Evolutionary conservation across 2,888 invertebrate genomes (phyloP).

Genomic region (Kuschelorhynchus macadamiae): DNA sequence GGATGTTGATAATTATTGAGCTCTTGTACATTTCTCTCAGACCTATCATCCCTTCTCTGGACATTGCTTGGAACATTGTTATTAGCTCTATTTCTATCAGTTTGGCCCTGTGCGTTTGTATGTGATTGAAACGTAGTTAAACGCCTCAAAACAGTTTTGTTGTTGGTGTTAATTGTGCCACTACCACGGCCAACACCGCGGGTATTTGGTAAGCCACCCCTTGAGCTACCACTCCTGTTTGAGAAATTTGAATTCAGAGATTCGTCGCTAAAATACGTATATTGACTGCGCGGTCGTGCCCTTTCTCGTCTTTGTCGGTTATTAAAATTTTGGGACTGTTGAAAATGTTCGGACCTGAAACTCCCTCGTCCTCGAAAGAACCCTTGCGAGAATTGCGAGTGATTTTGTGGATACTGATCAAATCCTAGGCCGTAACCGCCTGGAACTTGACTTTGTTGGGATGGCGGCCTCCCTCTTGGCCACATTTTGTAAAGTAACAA

Average conservation of each 20-base stretch:
- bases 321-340: background rate
- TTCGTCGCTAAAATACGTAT: constrained; percentile 16
- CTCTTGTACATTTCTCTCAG: background rate
- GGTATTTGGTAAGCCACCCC: background rate
- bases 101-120: background rate
- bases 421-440: too few species aligned
- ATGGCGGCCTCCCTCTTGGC: too few species aligned
- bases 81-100: background rate
- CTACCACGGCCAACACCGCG: background rate
- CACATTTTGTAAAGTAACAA: too few species aligned
- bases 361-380: too few species aligned
- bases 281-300: background rate
- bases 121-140: constrained; percentile 2
- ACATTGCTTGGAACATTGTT: background rate
- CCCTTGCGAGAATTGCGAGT: too few species aligned
- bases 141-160: constrained; percentile 6
- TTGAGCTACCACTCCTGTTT: background rate
- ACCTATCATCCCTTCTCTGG: background rate
- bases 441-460: too few species aligned
- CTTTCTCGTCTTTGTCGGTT: background rate
- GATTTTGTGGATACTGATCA: too few species aligned
- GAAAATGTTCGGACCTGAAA: background rate
- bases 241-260: constrained; percentile 10
- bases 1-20: background rate
- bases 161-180: too few species aligned